Percentiles rank a stretch among this genome's conserved stretches.
These are phyloP conservation scores for Phocides pigmalion DNA, from an alignment of 1,140 invertebrate species.

Conservation along the genomic window DNA sequence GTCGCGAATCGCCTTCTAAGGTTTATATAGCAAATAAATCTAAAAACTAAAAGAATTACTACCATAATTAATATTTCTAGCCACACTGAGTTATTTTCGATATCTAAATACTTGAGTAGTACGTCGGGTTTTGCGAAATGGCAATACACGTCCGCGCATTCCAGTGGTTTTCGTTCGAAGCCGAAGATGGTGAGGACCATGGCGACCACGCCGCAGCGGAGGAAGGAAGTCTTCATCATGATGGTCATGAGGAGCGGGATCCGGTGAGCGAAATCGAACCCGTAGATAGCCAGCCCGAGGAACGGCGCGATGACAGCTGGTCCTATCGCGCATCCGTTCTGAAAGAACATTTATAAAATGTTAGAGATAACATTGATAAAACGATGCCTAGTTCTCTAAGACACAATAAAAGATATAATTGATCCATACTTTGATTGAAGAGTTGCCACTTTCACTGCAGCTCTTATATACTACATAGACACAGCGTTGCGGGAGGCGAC, in stretches of 20 bases:
- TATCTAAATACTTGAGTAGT: slow-evolving; percentile 83
- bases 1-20: slow-evolving; percentile 83
- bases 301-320: slow-evolving; percentile 86
- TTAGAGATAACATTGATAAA: too few relatives aligned
- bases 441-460: too few relatives aligned
- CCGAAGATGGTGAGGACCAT: slow-evolving; percentile 86
- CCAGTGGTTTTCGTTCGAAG: slow-evolving; percentile 82
- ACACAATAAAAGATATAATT: too few relatives aligned
- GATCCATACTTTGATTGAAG: too few relatives aligned
- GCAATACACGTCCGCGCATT: slow-evolving; percentile 85
- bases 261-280: slow-evolving; percentile 86
- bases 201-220: slow-evolving; percentile 86
- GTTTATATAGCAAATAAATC: slow-evolving; percentile 83
- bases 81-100: slow-evolving; percentile 82
- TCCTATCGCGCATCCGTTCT: slow-evolving; percentile 87
- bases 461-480: too few relatives aligned
- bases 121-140: slow-evolving; percentile 86
- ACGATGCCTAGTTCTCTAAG: too few relatives aligned
- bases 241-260: slow-evolving; percentile 85
- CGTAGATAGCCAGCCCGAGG: slow-evolving; percentile 86
- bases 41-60: slow-evolving; percentile 81
- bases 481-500: too few relatives aligned
- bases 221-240: slow-evolving; percentile 86
- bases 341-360: slow-evolving; percentile 40
- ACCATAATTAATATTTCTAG: slow-evolving; percentile 82